Base-by-base conservation (phyloP, 2,113 vertebrate genomes). In the Stigmatopora argus region DNA sequence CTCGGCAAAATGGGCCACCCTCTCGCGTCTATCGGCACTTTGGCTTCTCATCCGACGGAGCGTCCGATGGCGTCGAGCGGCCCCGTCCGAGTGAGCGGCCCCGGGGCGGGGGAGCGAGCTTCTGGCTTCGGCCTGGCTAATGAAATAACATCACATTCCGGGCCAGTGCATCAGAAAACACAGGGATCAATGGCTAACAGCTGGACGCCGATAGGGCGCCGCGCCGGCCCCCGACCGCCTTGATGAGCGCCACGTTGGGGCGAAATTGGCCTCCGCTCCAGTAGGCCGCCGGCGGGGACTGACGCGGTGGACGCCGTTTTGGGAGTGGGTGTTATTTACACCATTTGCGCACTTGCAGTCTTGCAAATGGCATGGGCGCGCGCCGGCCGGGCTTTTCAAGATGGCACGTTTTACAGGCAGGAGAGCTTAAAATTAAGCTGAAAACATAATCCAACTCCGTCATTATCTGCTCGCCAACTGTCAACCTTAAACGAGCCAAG, bases 101-200 rank as follows among this genome's bases (percentile, higher is more conserved):
- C 68, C 77, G 70, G 83, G 81, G 66, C 80, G 26, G 83, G 69
- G 89, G 85, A 85, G 67, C 73, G 74, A 83, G 67, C 49, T 69
- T 52, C 78, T 78, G 77, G 77, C 86, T 89, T 88, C 87, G 89
- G 90, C 87, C 83, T 83, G 70, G 73, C 74, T 90, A 84, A 90
- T 92, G 89, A 93, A 67, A 86, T 80, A 90, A 81, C 90, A 88
- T 79, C 72, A 88, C 87, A 87, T 89, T 75, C 86, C 88, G 46
- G 87, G 91, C 91, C 90, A 44, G 79, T 92, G 92, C 85, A 70
- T 75, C 83, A 78, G 67, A 84, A 89, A 92, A 87, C 89, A 56
- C 70, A 67, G 81, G 76, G 90, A 96, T 96, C 95, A 92, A 95
- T 95, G 87, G 64, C 73, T 87, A 90, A 89, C 72, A 84, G 87